Base-by-base conservation (phyloP, 2,888 invertebrate genomes). In the Philaethria dido region DNA sequence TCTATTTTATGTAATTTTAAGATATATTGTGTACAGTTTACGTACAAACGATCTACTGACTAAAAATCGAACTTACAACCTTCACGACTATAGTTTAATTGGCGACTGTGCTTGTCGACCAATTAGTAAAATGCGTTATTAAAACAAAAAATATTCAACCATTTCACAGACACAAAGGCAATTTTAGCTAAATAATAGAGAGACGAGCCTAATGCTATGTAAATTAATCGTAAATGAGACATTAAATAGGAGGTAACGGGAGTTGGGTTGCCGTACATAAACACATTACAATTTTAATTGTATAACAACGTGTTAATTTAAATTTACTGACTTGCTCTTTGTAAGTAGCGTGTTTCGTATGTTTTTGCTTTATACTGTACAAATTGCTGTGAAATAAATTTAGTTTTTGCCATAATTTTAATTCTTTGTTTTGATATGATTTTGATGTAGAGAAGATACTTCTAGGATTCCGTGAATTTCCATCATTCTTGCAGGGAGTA, bases 231-330 rank as follows among this genome's bases (percentile, higher is more conserved):
- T 16, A 52, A 52, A 52, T 16, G 52, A 52, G 16, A 33, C 52
- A 16, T 33, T 33, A 52, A 33, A 52, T 5, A 16, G 16, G 11
- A 52, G 11, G 52, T 33, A 52, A 18, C 52, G 3, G 33, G 29
- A 50, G 52, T 33, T 52, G 52, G 52, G 52, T 52, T 16, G 16
- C 16, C 29, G 33, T 52, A 52, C 16, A 33, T 16, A 11, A 52
- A 52, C 52, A 52, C 16, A 52, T 52, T 52, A 52, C 3, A 52
- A 33, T 33, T 52, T 16, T 33, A 52, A 52, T 52, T 52, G 16
- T 52, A 29, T 52, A 33, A 52, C 16, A 52, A 52, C 5, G 16
- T 52, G 29, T 33, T 52, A 33, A 29, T 52, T 52, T 18, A 33
- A 33, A 16, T 52, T 52, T 52, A 52, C 52, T 18, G 52, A 33